Percentiles rank a stretch among this genome's conserved stretches.
Conservation (phyloP, 2,888 invertebrate species). For the Spodoptera exigua region DNA sequence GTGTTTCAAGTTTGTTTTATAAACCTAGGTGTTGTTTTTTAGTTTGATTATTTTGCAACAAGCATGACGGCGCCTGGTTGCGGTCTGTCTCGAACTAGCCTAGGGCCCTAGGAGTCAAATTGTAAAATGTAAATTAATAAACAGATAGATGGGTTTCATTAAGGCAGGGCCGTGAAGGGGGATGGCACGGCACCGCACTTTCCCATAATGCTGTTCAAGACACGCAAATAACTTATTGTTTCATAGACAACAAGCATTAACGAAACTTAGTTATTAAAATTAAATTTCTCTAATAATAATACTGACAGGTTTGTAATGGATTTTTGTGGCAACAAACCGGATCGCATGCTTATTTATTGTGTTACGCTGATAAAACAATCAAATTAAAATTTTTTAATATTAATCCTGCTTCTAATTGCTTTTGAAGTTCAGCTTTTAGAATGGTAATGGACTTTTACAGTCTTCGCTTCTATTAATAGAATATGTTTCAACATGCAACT, state of each 20-base stretch:
- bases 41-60: constrained; percentile 31
- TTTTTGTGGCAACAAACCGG: constrained; percentile 2
- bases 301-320: constrained; percentile 36
- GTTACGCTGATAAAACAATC: constrained; percentile 1
- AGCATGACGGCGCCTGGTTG: constrained; percentile 58
- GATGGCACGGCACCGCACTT: constrained; percentile 80
- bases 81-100: constrained; percentile 66
- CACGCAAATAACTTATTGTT: constrained; percentile 74
- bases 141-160: constrained; percentile 82
- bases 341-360: constrained; percentile 33
- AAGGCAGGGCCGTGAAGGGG: constrained; percentile 65
- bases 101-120: constrained; percentile 68
- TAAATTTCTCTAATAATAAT: constrained; percentile 22
- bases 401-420: constrained; percentile 16
- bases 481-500: not conserved
- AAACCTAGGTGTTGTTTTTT: constrained; percentile 30
- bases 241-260: constrained; percentile 41
- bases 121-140: constrained; percentile 84
- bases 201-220: constrained; percentile 62
- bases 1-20: constrained; percentile 18
- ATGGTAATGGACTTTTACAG: too few species aligned
- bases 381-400: constrained; percentile 6
- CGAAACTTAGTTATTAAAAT: constrained; percentile 45
- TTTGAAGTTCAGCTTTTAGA: not conserved
- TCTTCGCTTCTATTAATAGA: too few species aligned